phyloP scores from a whole-genome alignment of 2,113 vertebrate species.

The Xiphophorus couchianus region DNA sequence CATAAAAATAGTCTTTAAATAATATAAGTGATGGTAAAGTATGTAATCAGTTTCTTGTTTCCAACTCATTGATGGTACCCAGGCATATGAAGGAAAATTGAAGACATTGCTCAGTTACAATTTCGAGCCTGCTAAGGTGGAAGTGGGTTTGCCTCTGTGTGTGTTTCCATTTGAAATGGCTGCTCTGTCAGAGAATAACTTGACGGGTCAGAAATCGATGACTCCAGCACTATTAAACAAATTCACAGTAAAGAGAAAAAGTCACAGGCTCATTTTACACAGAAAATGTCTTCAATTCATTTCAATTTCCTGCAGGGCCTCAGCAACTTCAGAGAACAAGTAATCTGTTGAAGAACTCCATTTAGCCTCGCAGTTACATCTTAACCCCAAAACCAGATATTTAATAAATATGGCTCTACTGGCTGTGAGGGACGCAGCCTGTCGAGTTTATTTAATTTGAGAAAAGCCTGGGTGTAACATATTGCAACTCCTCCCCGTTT shows the following conservation, averaged over 20 bases:
- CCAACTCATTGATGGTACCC: background rate
- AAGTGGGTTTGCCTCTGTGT: background rate
- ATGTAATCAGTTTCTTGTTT: background rate
- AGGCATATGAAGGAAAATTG: background rate
- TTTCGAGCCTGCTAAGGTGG: conserved; percentile 10
- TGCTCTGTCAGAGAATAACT: conserved; percentile 61
- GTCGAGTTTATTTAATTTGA: conserved; percentile 65
- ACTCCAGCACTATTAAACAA: conserved; percentile 59
- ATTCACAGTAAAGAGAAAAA: conserved; percentile 44
- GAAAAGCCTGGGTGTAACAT: conserved; percentile 48
- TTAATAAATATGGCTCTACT: conserved; percentile 59
- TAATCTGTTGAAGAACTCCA: conserved; percentile 70
- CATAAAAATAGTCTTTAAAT: too few relatives aligned
- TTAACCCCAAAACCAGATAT: conserved; percentile 63
- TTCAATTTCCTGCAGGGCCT: conserved; percentile 70
- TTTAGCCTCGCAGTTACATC: conserved; percentile 68
- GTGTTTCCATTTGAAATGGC: conserved; percentile 26
- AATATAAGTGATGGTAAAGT: too few relatives aligned
- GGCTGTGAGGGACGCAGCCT: conserved; percentile 44
- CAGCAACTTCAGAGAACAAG: conserved; percentile 67
- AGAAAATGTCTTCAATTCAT: conserved; percentile 65
- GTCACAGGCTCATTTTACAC: conserved; percentile 47
- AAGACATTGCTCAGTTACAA: background rate
- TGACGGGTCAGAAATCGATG: conserved; percentile 56
- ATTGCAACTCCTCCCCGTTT: conserved; percentile 59